Evolutionary conservation across 37 sponge, comb jelly and placozoan genomes (phyloP).

Genomic region (Lycopodina hypogea): DNA sequence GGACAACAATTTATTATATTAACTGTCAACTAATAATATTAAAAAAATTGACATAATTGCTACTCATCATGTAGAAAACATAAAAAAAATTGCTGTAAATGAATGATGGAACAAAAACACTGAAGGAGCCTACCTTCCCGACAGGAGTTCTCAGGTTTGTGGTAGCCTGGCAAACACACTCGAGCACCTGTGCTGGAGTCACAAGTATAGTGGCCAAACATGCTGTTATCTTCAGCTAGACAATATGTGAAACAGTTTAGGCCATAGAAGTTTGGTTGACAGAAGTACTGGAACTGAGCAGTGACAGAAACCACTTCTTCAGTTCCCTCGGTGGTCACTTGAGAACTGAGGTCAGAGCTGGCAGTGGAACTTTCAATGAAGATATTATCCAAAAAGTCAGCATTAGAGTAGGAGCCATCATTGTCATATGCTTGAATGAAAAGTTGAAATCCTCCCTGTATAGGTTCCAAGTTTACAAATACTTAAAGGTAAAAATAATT

Average conservation of each 20-base stretch:
- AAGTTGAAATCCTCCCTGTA: conserved; percentile 26
- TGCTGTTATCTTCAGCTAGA: background rate
- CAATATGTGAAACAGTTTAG: conserved; percentile 11
- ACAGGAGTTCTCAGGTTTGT: conserved; percentile 4
- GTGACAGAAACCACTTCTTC: background rate
- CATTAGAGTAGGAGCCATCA: background rate
- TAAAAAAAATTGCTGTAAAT: no score
- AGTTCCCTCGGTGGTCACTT: background rate
- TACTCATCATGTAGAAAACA: no score
- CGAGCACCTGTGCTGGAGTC: background rate
- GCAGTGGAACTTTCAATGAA: background rate
- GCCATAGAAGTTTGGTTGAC: conserved; percentile 2
- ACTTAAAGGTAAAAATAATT: no score
- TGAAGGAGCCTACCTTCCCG: conserved; percentile 19
- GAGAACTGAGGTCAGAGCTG: background rate
- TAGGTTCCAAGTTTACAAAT: background rate
- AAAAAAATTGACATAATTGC: no score
- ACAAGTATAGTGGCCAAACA: conserved; percentile 20
- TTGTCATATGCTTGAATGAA: conserved; percentile 11
- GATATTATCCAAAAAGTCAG: conserved; percentile 16
- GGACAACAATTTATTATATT: no score
- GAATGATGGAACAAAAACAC: no score
- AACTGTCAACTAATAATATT: no score
- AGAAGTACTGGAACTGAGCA: background rate
- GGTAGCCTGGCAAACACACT: background rate